Base-by-base conservation (phyloP, 1,140 invertebrate species). In the Hirudo medicinalis region DNA sequence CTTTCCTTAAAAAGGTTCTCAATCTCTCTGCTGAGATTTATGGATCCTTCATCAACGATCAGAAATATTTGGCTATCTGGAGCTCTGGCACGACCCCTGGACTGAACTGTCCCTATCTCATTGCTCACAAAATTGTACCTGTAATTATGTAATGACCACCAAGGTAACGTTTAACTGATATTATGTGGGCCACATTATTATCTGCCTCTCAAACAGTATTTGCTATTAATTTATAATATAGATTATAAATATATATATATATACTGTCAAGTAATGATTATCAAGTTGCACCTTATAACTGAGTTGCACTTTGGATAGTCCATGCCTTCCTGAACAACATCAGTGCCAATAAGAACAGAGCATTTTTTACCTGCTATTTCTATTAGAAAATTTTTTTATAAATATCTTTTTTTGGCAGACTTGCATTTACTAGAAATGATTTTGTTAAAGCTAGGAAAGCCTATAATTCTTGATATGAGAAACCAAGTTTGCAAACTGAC, bases 111-210 rank as follows among this genome's bases (percentile, higher is more conserved):
- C 19, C 73, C 73, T 8, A 74, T 74, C 66, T 74, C 73, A 43
- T 74, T 74, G 27, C 70, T 72, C 27, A 74, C 73, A 60, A 74
- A 74, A 32, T 74, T 72, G 67, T 74, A 74, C 25, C 67, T 63
- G 19, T 27, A 63, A 5, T 63, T 13, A 60, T 25, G 4, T 22
- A 60, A 22, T 60, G n/a, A 29, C 9, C n/a, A 60, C 57, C n/a
- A 27, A 63, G 9, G 60, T 27, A 13, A 63, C 32, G 13, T 15
- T 27, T 63, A 8, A 63, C 32, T 13, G n/a, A n/a, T n/a, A n/a
- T n/a, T n/a, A n/a, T n/a, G 13, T 13, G 3, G 32, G 60, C 9
- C 1, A 63, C 60, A 15, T 15, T 27, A 63, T 11, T 63, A 63
- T 0, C 11, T 63, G 17, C 0, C 4, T 27, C 9, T 63, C 5